A percentile compares a stretch with the other conserved stretches of the same genome.
phyloP scores from a whole-genome alignment of 2,797 vertebrate genomes.

The Tapera naevia region DNA sequence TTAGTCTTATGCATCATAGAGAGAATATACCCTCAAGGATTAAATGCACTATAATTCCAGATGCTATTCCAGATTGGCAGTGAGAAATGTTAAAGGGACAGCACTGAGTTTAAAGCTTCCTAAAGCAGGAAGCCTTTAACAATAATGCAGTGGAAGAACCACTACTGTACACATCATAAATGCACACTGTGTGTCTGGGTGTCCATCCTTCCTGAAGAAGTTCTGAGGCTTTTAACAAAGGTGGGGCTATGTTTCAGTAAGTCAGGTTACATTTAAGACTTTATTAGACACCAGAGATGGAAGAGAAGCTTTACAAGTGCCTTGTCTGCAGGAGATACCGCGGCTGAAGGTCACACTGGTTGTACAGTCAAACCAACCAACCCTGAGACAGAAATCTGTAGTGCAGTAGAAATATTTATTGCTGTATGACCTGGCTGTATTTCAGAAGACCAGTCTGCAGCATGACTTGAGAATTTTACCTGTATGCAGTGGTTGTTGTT shows the following conservation, averaged over 20 bases:
- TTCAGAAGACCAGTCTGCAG: background rate
- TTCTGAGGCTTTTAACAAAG: background rate
- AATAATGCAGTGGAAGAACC: background rate
- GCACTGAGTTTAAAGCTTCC: background rate
- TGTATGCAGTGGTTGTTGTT: background rate
- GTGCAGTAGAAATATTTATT: background rate
- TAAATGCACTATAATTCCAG: constrained; percentile 9
- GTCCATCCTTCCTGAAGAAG: background rate
- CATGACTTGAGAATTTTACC: background rate
- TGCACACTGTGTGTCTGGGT: fast-evolving
- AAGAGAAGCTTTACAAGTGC: background rate
- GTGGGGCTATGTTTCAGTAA: background rate
- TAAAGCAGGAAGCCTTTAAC: background rate
- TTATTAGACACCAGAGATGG: background rate
- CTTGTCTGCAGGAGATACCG: background rate
- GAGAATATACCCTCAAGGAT: background rate
- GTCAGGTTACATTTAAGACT: background rate
- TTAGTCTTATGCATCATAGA: background rate
- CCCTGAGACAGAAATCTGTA: background rate
- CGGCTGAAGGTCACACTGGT: background rate
- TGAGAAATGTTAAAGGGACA: background rate
- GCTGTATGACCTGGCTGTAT: background rate
- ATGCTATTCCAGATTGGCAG: constrained; percentile 22
- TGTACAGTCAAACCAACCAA: background rate
- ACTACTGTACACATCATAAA: fast-evolving